phyloP scores from a whole-genome alignment of 2,113 vertebrate genomes.

The Potamarius usumacintae region DNA sequence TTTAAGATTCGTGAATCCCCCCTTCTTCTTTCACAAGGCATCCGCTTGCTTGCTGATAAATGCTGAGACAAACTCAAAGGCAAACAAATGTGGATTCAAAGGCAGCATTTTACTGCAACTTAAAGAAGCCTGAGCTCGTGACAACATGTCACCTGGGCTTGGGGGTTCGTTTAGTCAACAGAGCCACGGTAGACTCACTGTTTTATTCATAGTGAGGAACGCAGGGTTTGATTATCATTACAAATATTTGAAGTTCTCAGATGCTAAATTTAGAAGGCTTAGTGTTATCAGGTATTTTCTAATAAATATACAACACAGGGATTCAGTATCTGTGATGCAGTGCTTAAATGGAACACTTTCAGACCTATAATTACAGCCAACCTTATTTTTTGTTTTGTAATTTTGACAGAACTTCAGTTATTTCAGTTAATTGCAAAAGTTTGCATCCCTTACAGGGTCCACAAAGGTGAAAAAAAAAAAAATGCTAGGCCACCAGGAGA shows the following conservation, averaged over 20 bases:
- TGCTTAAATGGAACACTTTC: not conserved
- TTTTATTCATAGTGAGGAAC: slow-evolving; percentile 32
- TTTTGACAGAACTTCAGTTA: not conserved
- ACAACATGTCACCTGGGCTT: slow-evolving; percentile 44
- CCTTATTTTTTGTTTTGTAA: not conserved
- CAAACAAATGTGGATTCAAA: slow-evolving; percentile 52
- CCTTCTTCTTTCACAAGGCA: slow-evolving; percentile 21
- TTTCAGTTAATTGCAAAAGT: not conserved
- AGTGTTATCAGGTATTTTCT: slow-evolving; percentile 35
- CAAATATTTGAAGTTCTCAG: slow-evolving; percentile 41
- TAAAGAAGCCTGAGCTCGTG: slow-evolving; percentile 42
- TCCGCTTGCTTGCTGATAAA: slow-evolving; percentile 46
- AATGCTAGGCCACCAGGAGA: not conserved
- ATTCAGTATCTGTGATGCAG: not conserved
- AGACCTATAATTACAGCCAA: not conserved
- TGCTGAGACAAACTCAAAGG: slow-evolving; percentile 50
- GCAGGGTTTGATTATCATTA: slow-evolving; percentile 43
- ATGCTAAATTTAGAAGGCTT: slow-evolving; percentile 20
- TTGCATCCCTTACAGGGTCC: not conserved
- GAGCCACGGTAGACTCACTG: slow-evolving; percentile 25
- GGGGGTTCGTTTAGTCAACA: slow-evolving; percentile 35
- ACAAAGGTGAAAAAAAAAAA: not conserved
- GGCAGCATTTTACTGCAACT: slow-evolving; percentile 43
- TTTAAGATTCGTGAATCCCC: slow-evolving; percentile 58
- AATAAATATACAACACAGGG: not conserved